These are phyloP conservation scores for Myopa tessellatipennis DNA, from an alignment of 2,888 invertebrate genomes.

Conservation along the genomic window DNA sequence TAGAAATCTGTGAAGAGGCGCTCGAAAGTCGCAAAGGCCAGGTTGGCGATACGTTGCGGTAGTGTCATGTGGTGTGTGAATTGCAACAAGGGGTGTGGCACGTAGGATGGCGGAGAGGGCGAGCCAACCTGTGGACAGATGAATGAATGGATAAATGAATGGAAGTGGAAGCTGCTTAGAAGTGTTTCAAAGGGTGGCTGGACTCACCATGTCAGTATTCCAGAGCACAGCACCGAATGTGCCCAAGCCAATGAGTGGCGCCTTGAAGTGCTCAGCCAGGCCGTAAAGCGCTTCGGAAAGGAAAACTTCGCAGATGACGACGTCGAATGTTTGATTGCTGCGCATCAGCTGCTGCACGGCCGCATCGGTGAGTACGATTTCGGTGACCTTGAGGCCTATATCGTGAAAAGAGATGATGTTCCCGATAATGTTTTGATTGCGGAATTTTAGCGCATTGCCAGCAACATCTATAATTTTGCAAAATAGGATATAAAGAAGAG, in stretches of 20 bases:
- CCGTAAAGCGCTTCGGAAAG: conserved; percentile 65
- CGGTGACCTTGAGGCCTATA: conserved; percentile 56
- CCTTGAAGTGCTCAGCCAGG: conserved; percentile 60
- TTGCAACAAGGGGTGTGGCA: conserved; percentile 57
- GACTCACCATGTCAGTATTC: conserved; percentile 43
- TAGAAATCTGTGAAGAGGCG: conserved; percentile 52
- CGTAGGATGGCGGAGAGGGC: conserved; percentile 64
- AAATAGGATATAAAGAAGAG: background rate
- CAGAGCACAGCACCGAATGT: conserved; percentile 61
- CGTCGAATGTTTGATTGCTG: conserved; percentile 65
- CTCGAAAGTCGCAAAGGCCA: conserved; percentile 55
- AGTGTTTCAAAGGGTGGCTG: background rate
- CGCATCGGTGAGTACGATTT: conserved; percentile 47
- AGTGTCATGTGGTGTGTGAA: conserved; percentile 65
- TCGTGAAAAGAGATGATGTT: conserved; percentile 49
- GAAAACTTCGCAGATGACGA: conserved; percentile 65
- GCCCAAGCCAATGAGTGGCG: conserved; percentile 60
- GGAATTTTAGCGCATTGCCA: background rate
- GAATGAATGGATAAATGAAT: conserved; percentile 52
- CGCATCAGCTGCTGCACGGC: conserved; percentile 51
- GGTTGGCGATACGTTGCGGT: conserved; percentile 61
- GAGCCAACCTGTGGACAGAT: conserved; percentile 53
- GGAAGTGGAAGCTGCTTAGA: background rate
- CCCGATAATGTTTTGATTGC: conserved; percentile 20
- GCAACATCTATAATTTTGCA: conserved; percentile 37